Evolutionary conservation across 2,888 invertebrate species (phyloP), one percentile per base, ranked within the genome.

Genomic region (Andrena minutula): DNA sequence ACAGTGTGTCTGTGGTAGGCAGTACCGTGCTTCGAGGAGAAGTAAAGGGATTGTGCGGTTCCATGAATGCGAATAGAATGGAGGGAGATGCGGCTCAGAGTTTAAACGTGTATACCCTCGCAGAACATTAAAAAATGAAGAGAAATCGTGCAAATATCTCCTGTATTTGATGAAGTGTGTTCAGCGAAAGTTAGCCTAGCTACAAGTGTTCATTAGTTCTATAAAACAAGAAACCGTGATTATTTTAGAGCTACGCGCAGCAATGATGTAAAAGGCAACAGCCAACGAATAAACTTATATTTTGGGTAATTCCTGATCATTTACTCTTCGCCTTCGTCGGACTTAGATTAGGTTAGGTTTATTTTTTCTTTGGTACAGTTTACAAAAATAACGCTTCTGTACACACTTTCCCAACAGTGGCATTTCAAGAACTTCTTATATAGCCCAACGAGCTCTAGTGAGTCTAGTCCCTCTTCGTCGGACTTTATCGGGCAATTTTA

Each of bases 11-110:
- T 0, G 28, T 91, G n/a, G n/a, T 77, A 20, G 26, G 86, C 28
- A 78, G 73, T 7, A 76, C 79, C 1, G 4, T 0, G 2, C 63
- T 90, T 20, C 89, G 87, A 56, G 89, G 91, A 23, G 84, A 51
- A 51, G 64, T 91, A 7, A 83, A 82, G 16, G 92, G 92, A 7
- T 6, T 92, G 7, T 92, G 92, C 70, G 90, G 91, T 58, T 84
- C 85, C 41, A 84, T 92, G 84, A 86, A 90, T 30, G 86, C n/a
- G 86, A 41, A 82, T 72, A 49, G n/a, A n/a, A n/a, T n/a, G n/a
- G n/a, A n/a, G n/a, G n/a, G n/a, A n/a, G 85, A 91, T 60, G 70
- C 65, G 71, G 58, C 58, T n/a, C 76, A 65, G 28, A 66, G 86
- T 56, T 85, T 86, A 1, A 86, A 82, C 53, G 32, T 83, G 6